Base-by-base conservation (phyloP, 2,113 vertebrate genomes). In the Paramisgurnus dabryanus region DNA sequence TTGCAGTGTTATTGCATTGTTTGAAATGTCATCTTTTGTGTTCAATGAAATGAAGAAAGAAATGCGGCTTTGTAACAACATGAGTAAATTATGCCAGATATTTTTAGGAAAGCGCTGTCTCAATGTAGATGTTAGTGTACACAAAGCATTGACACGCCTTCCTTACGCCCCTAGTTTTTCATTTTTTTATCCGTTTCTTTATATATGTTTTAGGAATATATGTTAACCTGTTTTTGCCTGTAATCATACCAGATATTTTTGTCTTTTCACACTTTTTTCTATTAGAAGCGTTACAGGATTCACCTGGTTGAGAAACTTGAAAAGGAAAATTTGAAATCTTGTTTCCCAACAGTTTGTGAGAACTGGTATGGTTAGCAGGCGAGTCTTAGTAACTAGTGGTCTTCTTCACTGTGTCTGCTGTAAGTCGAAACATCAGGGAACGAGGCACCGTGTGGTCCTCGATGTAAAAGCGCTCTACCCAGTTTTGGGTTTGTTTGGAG, bases 381-480 rank as follows among this genome's bases (percentile, higher is more conserved):
- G n/a, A 58, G 85, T 70, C 61, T 71, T 74, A 18, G 61, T 83
- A 68, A 67, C 57, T 83, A 72, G 61, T 83, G 76, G 79, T 79
- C 55, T 5, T 83, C 80, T 81, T 89, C 88, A 87, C 89, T 91
- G 90, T 89, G 88, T 92, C 91, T 87, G 86, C 88, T 88, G 87
- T 88, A 83, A 85, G 91, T 85, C 87, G 84, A 91, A 87, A 90
- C 84, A 43, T 93, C 88, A 88, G 90, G 92, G 91, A 85, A 92
- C 79, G 89, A 90, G 87, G 84, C 82, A 80, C 13, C 47, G 80
- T 83, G 86, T 86, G 66, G 84, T 64, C 90, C 87, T 58, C 79
- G 18, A 85, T 83, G 45, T 83, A 60, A 82, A 53, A 84, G 68
- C 80, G 67, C 53, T 82, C 40, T 80, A 72, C 83, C 80, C 83